Conservation (phyloP, 2,888 invertebrate species). For the Diarsia rubi region DNA sequence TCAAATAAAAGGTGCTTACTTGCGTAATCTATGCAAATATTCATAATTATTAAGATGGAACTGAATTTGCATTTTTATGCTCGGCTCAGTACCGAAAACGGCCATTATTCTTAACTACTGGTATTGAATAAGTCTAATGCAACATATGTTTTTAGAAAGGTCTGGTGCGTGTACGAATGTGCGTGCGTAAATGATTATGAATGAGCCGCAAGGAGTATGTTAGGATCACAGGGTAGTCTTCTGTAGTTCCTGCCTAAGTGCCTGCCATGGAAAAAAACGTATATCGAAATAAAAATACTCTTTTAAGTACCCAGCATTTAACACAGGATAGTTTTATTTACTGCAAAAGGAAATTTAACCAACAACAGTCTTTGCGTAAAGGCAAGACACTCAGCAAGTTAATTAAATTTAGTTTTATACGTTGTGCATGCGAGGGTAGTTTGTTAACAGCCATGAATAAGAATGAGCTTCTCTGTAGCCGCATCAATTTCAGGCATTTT, state of each 20-base stretch:
- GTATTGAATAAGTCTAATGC: too few species aligned
- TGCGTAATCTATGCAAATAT: neutral
- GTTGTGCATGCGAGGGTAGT: constrained; percentile 18
- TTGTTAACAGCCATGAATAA: constrained; percentile 51
- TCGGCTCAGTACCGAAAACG: neutral
- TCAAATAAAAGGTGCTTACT: neutral
- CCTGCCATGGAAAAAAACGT: neutral
- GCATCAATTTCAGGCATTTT: constrained; percentile 45
- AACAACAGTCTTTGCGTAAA: constrained; percentile 9
- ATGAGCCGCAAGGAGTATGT: neutral
- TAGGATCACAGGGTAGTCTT: neutral
- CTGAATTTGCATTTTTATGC: neutral
- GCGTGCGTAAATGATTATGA: neutral
- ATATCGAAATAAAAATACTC: neutral
- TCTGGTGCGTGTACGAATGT: neutral
- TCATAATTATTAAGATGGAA: neutral
- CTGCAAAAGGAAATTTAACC: constrained; percentile 4
- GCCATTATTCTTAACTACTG: neutral
- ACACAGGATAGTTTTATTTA: neutral
- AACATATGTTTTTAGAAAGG: neutral
- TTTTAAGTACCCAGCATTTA: neutral
- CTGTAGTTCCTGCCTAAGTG: neutral
- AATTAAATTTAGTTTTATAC: constrained; percentile 53
- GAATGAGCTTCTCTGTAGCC: constrained; percentile 39
- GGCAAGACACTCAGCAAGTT: constrained; percentile 35